Conservation (phyloP, 2,888 invertebrate genomes). For the Heliconius ethilla region DNA sequence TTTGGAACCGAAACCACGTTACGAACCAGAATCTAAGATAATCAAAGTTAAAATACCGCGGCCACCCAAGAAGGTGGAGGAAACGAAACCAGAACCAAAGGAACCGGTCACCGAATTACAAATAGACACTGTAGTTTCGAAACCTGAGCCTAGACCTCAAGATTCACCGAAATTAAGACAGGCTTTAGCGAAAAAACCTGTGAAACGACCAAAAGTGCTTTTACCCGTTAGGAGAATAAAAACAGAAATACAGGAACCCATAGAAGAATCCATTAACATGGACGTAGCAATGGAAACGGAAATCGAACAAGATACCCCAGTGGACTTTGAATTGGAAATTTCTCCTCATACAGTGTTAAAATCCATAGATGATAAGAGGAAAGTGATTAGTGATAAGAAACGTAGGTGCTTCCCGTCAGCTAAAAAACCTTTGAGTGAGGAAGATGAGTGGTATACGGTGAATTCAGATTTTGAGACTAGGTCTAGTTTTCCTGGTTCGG, state of each 20-base stretch:
- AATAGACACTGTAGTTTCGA: conserved; percentile 34
- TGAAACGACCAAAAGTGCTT: conserved; percentile 68
- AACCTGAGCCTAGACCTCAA: conserved; percentile 48
- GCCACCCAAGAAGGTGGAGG: conserved; percentile 60
- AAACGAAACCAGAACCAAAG: conserved; percentile 51
- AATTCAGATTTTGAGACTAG: conserved; percentile 70
- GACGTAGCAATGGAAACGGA: conserved; percentile 43
- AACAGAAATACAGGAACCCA: conserved; percentile 46
- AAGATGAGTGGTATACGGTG: conserved; percentile 66
- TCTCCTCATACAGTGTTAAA: conserved; percentile 66
- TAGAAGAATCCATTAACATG: conserved; percentile 46
- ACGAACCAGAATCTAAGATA: conserved; percentile 54
- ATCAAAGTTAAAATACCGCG: conserved; percentile 68
- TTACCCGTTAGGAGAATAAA: conserved; percentile 66
- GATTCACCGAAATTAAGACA: conserved; percentile 73
- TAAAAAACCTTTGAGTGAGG: conserved; percentile 61
- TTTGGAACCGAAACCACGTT: conserved; percentile 45
- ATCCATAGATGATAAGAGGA: conserved; percentile 6
- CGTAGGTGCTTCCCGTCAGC: conserved; percentile 56
- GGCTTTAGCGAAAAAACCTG: conserved; percentile 62
- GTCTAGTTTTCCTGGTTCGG: conserved; percentile 71
- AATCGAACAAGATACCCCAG: conserved; percentile 28
- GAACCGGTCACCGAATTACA: conserved; percentile 40
- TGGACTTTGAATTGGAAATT: conserved; percentile 72
- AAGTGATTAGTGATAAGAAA: conserved; percentile 49